phyloP scores from a whole-genome alignment of 2,797 vertebrate genomes.

The Sebastes miniatus region DNA sequence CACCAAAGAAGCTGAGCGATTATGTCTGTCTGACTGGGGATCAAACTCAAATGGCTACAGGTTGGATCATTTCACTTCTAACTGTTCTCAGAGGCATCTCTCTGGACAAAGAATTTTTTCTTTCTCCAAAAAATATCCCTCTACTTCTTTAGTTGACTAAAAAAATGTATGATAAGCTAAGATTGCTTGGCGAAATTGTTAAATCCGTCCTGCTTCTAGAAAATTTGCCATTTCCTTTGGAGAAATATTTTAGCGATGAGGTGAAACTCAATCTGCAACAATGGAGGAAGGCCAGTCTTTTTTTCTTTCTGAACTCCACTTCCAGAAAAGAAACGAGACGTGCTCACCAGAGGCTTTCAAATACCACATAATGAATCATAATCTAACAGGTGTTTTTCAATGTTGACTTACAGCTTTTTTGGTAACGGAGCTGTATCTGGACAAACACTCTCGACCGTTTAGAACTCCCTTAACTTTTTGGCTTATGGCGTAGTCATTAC shows the following conservation, averaged over 20 bases:
- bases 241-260: constrained; percentile 11
- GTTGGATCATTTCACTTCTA: constrained; percentile 27
- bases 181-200: background rate
- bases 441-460: constrained; percentile 20
- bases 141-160: background rate
- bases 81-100: constrained; percentile 20
- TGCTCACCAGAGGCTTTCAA: background rate
- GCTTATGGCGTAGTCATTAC: background rate
- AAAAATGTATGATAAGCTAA: background rate
- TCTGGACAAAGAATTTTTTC: background rate
- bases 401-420: constrained; percentile 14
- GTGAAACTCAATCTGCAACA: constrained; percentile 10
- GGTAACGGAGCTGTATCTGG: constrained; percentile 29
- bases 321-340: background rate
- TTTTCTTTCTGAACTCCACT: background rate
- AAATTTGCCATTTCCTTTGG: background rate
- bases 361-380: constrained; percentile 36
- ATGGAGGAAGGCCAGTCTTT: background rate
- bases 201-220: background rate
- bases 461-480: constrained; percentile 9
- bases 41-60: constrained; percentile 42
- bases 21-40: constrained; percentile 49
- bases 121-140: background rate
- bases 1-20: constrained; percentile 43
- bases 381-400: constrained; percentile 24